Percentiles rank a stretch among this genome's conserved stretches.
Conservation (phyloP, 2,113 vertebrate genomes). For the Rhineura floridana region DNA sequence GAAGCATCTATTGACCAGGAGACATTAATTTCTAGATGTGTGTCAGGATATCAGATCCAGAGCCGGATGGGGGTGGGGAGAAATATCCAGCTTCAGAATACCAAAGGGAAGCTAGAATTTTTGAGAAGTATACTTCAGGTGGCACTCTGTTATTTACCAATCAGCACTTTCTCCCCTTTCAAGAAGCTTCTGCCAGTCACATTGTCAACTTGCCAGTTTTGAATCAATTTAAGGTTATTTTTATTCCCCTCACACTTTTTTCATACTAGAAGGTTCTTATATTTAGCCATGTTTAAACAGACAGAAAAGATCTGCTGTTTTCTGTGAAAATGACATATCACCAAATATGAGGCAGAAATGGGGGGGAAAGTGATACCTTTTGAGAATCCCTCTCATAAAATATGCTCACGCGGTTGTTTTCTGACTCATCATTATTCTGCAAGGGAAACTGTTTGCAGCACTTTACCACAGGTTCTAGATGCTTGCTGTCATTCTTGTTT, state of each 20-base stretch:
- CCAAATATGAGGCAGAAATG: not conserved
- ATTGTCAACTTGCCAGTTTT: not conserved
- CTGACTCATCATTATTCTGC: not conserved
- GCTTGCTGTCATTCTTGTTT: not conserved
- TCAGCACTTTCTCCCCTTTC: not conserved
- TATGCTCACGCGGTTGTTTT: not conserved
- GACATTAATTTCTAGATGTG: not conserved
- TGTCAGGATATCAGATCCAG: not conserved
- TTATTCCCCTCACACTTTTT: not conserved
- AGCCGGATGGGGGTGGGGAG: not conserved
- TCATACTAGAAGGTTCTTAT: not conserved
- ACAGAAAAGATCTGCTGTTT: not conserved
- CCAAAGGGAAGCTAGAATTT: not conserved
- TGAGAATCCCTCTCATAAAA: not conserved
- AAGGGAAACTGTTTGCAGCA: not conserved
- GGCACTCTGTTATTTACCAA: not conserved
- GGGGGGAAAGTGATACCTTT: too few relatives aligned
- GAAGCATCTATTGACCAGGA: slow-evolving; percentile 25
- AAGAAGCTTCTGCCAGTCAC: not conserved
- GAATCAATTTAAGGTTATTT: not conserved
- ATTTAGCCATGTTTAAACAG: not conserved
- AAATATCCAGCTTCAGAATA: not conserved
- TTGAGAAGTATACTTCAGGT: not conserved
- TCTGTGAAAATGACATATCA: not conserved
- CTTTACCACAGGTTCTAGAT: not conserved